Evolutionary conservation across 2,797 vertebrate genomes (phyloP).

Genomic region (Falco concolor): DNA sequence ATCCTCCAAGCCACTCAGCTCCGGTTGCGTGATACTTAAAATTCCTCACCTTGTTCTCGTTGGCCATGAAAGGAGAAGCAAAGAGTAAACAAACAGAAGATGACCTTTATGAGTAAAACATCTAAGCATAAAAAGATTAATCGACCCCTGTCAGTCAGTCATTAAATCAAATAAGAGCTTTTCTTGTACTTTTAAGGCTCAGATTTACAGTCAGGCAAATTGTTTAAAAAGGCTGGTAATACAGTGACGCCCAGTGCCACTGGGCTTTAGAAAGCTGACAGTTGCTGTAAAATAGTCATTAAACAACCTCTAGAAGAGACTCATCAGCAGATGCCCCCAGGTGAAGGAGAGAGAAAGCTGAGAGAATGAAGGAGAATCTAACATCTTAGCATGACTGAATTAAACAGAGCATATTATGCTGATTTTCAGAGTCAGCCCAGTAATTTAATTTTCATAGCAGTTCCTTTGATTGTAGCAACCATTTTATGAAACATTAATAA

Average conservation of each 20-base stretch:
- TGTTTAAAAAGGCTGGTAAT: conserved; percentile 77
- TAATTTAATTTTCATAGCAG: conserved; percentile 83
- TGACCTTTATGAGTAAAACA: conserved; percentile 73
- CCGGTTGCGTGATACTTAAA: conserved; percentile 28
- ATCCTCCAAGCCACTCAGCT: conserved; percentile 12
- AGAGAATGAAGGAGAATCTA: conserved; percentile 80
- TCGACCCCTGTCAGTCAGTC: conserved; percentile 68
- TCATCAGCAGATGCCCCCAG: conserved; percentile 84
- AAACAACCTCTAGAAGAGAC: conserved; percentile 84
- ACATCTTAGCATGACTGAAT: conserved; percentile 82
- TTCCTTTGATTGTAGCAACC: conserved; percentile 82
- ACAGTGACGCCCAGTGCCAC: conserved; percentile 76
- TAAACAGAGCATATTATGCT: conserved; percentile 83
- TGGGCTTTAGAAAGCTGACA: conserved; percentile 81
- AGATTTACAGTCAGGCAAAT: conserved; percentile 77
- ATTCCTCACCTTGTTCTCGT: conserved; percentile 36
- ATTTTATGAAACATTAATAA: conserved; percentile 83
- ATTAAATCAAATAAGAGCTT: conserved; percentile 78
- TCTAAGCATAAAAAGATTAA: conserved; percentile 73
- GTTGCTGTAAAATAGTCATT: conserved; percentile 84
- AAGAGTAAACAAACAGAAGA: conserved; percentile 71
- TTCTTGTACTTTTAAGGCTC: conserved; percentile 76
- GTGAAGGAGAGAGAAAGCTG: conserved; percentile 80
- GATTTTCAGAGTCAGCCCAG: conserved; percentile 80
- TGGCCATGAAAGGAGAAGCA: conserved; percentile 21